phyloP scores from a whole-genome alignment of 2,888 invertebrate species.

The Xestoiulus laeticollis region DNA sequence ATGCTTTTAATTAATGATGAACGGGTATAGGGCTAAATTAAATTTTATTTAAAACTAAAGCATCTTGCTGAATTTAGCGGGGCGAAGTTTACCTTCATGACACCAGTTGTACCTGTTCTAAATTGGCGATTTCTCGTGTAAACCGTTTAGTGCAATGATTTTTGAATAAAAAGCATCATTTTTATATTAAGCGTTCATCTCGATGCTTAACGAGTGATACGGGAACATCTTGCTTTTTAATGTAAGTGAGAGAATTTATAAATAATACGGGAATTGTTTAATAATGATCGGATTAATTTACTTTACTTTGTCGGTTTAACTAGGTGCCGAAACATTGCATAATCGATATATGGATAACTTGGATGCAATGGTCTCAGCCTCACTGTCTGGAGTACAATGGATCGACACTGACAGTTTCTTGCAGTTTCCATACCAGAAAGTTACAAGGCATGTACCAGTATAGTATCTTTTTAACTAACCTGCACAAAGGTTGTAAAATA shows the following conservation, averaged over 20 bases:
- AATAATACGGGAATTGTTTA: neutral
- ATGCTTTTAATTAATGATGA: neutral
- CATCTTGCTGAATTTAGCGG: neutral
- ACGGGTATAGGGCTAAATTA: constrained; percentile 26
- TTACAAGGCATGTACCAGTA: no score
- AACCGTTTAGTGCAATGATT: neutral
- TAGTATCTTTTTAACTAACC: no score
- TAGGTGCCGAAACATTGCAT: neutral
- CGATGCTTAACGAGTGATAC: neutral
- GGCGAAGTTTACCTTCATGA: neutral
- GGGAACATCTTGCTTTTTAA: neutral
- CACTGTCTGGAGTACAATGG: no score
- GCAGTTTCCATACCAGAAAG: no score
- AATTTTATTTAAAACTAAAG: neutral
- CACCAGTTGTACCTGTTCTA: neutral
- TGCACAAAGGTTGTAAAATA: no score
- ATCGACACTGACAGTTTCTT: no score
- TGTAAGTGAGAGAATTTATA: neutral
- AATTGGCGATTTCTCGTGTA: neutral
- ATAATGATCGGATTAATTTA: neutral
- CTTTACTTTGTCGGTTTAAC: neutral
- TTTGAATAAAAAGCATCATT: neutral
- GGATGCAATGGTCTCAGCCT: no score
- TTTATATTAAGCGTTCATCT: neutral
- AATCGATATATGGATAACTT: no score